Evolutionary conservation across 2,113 vertebrate species (phyloP), one percentile per base, ranked within the genome.

Genomic region (Notiomystis cincta): DNA sequence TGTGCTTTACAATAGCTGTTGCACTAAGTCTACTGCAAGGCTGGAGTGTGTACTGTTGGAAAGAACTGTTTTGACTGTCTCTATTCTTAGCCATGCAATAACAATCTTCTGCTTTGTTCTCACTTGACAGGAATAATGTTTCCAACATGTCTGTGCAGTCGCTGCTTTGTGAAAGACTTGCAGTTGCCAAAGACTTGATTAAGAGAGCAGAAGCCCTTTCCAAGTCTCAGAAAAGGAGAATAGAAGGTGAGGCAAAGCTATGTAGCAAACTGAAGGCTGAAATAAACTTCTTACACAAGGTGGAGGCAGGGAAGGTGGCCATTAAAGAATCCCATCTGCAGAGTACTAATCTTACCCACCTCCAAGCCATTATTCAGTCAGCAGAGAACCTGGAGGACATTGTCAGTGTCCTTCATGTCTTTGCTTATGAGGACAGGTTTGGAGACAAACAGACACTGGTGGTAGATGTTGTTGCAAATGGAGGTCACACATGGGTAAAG

Each of bases 271-370:
- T 99, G 87, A 98, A 98, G 12, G 98, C 99, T 0, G 99, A 99
- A 93, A 97, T 99, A 10, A 99, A 98, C 80, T 99, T 99, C 94
- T 96, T 99, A 56, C 97, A 97, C 81, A 99, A 98, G 45, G 98
- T 99, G n/a, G 98, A 99, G 93, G 95, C 97, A 0, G 99, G 99
- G 7, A 98, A 99, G 87, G 98, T 99, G 75, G 97, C 98, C 18
- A 97, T 99, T 81, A 99, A 99, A 91, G 99, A 99, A 95, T 99
- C 99, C 5, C 99, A 99, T 85, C 97, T 99, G 71, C 98, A 99
- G 97, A 99, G 99, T 97, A 99, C 99, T 35, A 99, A 99, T 90
- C 98, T 99, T 42, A 99, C 99, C 16, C 99, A 99, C 85, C 97
- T 99, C 45, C 98, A 98, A 25, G 99, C 99, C 50, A 96, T 99